Evolutionary conservation across 2,113 vertebrate genomes (phyloP).

Genomic region (Nyctereutes procyonoides): DNA sequence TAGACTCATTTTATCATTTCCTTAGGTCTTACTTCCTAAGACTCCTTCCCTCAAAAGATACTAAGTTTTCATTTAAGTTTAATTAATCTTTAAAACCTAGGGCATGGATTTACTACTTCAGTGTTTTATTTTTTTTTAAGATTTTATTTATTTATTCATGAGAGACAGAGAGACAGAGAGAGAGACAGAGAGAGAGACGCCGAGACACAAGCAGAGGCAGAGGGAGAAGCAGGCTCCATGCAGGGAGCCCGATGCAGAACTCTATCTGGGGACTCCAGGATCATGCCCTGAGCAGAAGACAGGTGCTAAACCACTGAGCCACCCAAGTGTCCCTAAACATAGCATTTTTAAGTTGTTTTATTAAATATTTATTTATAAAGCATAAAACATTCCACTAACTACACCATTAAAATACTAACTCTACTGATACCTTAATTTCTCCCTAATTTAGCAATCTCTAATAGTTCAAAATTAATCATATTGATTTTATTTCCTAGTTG

Average conservation of each 20-base stretch:
- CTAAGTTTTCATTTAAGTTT: conserved; percentile 19
- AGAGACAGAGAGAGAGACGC: too few species aligned
- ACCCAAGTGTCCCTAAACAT: too few species aligned
- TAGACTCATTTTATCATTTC: background rate
- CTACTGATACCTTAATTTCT: conserved; percentile 23
- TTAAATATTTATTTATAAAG: conserved; percentile 31
- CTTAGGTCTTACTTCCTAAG: conserved; percentile 28
- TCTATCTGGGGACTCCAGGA: too few species aligned
- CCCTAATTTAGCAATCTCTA: conserved; percentile 43
- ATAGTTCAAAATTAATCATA: conserved; percentile 11
- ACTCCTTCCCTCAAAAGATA: background rate
- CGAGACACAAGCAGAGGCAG: too few species aligned
- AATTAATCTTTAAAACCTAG: conserved; percentile 4
- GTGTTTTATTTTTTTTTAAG: background rate
- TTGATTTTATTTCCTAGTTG: conserved; percentile 48
- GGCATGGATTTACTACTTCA: conserved; percentile 15
- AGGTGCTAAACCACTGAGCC: too few species aligned
- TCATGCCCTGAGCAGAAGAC: too few species aligned
- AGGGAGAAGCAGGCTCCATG: too few species aligned
- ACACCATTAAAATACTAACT: conserved; percentile 55
- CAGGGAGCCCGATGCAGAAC: too few species aligned
- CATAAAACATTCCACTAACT: conserved; percentile 34
- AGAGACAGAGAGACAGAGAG: too few species aligned
- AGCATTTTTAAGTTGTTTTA: conserved; percentile 48
- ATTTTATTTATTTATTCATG: too few species aligned